Base-by-base conservation (phyloP, 2,888 invertebrate species). In the Arctia plantaginis region DNA sequence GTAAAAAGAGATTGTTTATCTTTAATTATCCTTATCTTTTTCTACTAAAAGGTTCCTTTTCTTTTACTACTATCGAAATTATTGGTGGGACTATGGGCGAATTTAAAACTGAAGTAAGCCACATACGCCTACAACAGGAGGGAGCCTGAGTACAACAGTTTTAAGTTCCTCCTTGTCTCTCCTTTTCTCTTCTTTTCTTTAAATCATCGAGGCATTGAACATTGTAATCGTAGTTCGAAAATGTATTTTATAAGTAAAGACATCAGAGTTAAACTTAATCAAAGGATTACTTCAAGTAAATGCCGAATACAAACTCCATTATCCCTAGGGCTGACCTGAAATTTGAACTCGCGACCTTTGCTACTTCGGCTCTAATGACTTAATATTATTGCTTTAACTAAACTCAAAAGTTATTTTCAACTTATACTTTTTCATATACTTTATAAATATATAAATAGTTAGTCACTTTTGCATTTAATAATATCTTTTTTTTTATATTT, bases 281-380 rank as follows among this genome's bases (percentile, higher is more conserved):
- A 55, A n/a, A 20, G n/a, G 12, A 35, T 33, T n/a, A n/a, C 44
- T 71, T 30, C 47, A 35, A 33, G n/a, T 62, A 47, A 67, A 44
- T n/a, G 47, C 55, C 35, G 15, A 64, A 33, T 30, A 64, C 6
- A 33, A 62, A 68, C 30, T 72, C 33, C 12, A 47, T 64, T 69
- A 69, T 35, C 33, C 64, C n/a, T 33, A 35, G 7, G 33, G 30
- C 51, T 51, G 72, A 72, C 73, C 73, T 47, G 8, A 13, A 15
- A 30, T 47, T 27, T 66, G 68, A 64, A 73, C 72, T 47, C 44
- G 33, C 47, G n/a, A 71, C 66, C 72, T 66, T 64, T 30, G 4
- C 30, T 15, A 39, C 39, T 55, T 27, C 41, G 51, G 4, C 35
- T 20, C 35, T 51, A 65, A 47, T 30, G 23, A n/a, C n/a, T 30